Evolutionary conservation across 2,797 vertebrate genomes (phyloP).

Genomic region (Euphonia xanthogaster): DNA sequence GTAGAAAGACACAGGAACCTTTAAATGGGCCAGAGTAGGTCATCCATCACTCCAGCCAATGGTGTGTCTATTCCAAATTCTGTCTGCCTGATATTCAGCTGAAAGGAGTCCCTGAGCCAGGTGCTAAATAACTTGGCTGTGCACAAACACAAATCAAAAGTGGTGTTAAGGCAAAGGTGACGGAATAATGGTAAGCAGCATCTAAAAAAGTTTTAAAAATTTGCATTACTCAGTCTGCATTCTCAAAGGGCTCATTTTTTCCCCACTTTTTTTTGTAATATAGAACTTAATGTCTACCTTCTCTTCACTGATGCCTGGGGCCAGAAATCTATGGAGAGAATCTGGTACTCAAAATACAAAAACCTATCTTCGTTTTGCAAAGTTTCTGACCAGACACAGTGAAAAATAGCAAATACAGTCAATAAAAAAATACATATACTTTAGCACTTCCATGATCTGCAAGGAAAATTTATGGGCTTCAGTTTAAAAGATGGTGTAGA

Average conservation of each 20-base stretch:
- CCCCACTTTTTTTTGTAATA: neutral
- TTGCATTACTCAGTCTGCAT: neutral
- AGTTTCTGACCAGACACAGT: neutral
- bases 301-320: neutral
- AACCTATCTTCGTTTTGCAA: neutral
- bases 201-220: neutral
- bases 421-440: neutral
- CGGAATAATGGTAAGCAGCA: neutral
- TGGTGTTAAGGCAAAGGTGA: neutral
- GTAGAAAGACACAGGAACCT: constrained; percentile 15
- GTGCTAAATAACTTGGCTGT: neutral
- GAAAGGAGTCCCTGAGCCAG: neutral
- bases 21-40: neutral
- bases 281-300: neutral
- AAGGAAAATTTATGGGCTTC: neutral
- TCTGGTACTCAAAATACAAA: neutral
- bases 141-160: constrained; percentile 14
- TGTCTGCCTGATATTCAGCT: neutral
- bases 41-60: neutral
- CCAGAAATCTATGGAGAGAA: neutral
- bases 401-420: neutral
- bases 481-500: neutral
- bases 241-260: neutral
- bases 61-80: neutral
- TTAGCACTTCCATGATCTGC: neutral